These are phyloP conservation scores for Glossophaga mutica DNA, from an alignment of 2,797 vertebrate genomes.

Conservation along the genomic window DNA sequence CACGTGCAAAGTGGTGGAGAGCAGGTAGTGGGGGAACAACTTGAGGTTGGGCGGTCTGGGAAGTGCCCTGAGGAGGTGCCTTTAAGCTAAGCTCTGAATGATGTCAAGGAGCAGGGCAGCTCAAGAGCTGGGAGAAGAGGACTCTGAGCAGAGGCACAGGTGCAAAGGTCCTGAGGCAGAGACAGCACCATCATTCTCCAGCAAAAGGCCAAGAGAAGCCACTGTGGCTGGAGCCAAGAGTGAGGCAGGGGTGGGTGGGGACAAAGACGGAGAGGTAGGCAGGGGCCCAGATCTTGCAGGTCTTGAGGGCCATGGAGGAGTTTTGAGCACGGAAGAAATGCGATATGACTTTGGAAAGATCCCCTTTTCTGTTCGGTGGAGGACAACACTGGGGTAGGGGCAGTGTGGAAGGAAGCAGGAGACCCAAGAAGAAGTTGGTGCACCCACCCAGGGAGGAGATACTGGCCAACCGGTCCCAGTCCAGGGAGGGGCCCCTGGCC, in stretches of 20 bases:
- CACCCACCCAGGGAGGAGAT: background rate
- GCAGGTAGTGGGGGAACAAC: background rate
- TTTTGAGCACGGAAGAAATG: background rate
- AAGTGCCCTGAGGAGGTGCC: background rate
- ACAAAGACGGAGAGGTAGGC: background rate
- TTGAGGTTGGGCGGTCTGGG: background rate
- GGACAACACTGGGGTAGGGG: background rate
- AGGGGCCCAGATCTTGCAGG: background rate
- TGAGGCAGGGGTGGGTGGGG: background rate
- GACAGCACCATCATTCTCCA: background rate
- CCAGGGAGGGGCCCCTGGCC: background rate
- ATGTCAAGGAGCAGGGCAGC: background rate
- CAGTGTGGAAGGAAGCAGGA: background rate
- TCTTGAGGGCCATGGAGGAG: background rate
- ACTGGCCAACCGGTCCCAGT: accelerated
- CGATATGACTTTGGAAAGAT: background rate
- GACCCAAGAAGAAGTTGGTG: background rate
- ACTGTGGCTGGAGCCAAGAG: background rate
- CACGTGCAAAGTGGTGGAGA: background rate
- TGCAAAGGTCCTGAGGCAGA: background rate
- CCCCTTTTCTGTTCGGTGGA: background rate
- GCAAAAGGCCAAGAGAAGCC: background rate
- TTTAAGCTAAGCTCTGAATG: background rate
- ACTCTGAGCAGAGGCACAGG: background rate
- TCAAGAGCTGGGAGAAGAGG: background rate